Conservation (phyloP, 2,797 vertebrate species). For the Hippoglossus hippoglossus region DNA sequence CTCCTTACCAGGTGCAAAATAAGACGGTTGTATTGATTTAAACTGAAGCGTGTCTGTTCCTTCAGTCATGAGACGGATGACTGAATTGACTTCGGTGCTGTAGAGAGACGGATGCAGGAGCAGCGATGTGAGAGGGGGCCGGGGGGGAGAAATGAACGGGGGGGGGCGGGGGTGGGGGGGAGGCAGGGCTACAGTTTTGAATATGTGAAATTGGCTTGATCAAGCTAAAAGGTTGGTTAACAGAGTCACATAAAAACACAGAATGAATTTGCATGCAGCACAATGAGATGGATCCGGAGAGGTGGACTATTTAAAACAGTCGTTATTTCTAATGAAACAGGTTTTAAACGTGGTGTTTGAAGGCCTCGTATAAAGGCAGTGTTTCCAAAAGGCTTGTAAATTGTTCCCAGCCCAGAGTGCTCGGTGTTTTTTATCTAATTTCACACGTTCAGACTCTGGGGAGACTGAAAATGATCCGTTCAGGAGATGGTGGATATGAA, state of each 20-base stretch:
- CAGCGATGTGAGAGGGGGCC: not conserved
- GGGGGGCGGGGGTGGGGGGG: not conserved
- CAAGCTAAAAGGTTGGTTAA: not conserved
- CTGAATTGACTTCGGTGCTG: too few species aligned
- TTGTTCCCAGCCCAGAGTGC: not conserved
- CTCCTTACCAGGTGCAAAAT: too few species aligned
- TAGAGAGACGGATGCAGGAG: not conserved
- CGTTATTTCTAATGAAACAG: not conserved
- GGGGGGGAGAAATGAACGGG: too few species aligned
- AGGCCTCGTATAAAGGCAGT: too few species aligned
- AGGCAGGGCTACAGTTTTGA: not conserved
- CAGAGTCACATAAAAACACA: not conserved
- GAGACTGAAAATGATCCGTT: not conserved
- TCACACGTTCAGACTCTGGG: not conserved
- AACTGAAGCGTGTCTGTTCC: too few species aligned
- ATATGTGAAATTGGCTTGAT: not conserved
- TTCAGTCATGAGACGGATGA: too few species aligned
- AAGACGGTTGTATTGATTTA: too few species aligned
- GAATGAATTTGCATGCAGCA: not conserved
- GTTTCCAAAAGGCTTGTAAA: not conserved
- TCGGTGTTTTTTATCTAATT: not conserved
- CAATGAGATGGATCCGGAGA: not conserved
- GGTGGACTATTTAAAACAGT: not conserved
- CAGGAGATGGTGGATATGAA: not conserved
- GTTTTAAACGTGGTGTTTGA: not conserved